Base-by-base conservation (phyloP, 2,797 vertebrate species). In the Sebastes kiyomatsui region DNA sequence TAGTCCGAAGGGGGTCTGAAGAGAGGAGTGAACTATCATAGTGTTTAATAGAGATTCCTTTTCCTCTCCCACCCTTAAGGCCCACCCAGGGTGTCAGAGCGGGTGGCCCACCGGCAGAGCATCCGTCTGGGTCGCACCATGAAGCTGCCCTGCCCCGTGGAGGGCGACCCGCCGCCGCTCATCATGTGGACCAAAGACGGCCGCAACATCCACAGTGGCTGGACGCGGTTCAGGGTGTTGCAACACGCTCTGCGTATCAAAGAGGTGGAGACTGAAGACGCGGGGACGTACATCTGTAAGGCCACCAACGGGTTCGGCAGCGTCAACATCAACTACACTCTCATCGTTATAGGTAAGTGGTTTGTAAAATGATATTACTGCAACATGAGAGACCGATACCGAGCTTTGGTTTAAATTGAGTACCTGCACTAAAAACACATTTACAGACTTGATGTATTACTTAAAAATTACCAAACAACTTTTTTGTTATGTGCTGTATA, bases 291-390 rank as follows among this genome's bases (percentile, higher is more conserved):
- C 55, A 95, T 99, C 88, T 99, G 98, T 86, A 99, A 99, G 92
- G 98, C 98, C 54, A 99, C 97, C 87, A 99, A 99, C 0, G 98
- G 98, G 69, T 99, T 99, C 0, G 98, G 98, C 86, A 99, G 98
- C 83, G 96, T 97, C 90, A 98, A 97, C 33, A 95, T 99, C 85
- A 99, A 99, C 96, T 99, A 98, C 89, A 99, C 98, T 0, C 97
- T 99, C 79, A 97, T 99, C 0, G 96, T 99, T n/a, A 97, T 98
- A 0, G 97, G 98, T 99, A 88, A 95, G 98, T 35, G 25, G 25
- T 25, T 25, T 25, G 25, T 25, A 25, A 23, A 23, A 23, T 2
- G 2, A 23, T 23, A 2, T 25, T 3, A 6, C 9, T n/a, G 3
- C 7, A 6, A 58, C 23, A 4, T 4, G 2, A 52, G 23, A 49